These are phyloP conservation scores for Euphydryas editha DNA, from an alignment of 2,888 invertebrate genomes.

Conservation along the genomic window DNA sequence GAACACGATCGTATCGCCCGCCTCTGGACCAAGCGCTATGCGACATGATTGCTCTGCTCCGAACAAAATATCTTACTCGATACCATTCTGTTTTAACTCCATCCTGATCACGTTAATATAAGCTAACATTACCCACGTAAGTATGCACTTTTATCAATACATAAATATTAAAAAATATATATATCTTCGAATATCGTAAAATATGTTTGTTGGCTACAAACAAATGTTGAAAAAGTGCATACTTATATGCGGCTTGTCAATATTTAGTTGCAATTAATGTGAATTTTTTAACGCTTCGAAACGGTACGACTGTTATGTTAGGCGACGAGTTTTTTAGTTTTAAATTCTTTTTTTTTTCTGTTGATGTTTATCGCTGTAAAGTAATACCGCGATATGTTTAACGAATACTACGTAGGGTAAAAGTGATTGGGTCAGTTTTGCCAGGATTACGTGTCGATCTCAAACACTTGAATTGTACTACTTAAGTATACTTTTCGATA, in stretches of 20 bases:
- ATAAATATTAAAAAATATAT: constrained; percentile 4
- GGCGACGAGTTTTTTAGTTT: constrained; percentile 58
- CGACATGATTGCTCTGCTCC: constrained; percentile 90
- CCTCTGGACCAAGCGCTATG: constrained; percentile 99
- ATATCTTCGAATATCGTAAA: background rate
- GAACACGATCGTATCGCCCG: constrained; percentile 99
- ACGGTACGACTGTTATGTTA: constrained; percentile 64
- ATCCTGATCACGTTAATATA: constrained; percentile 54
- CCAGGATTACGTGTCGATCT: constrained; percentile 74
- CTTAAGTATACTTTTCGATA: constrained; percentile 41
- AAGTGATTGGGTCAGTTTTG: constrained; percentile 77
- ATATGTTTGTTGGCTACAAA: background rate
- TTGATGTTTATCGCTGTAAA: constrained; percentile 57
- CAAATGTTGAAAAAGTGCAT: constrained; percentile 49
- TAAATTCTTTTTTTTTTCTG: constrained; percentile 55
- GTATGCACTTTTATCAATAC: constrained; percentile 49
- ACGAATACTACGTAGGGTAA: constrained; percentile 44
- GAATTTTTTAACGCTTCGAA: constrained; percentile 63
- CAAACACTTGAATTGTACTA: constrained; percentile 67
- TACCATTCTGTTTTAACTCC: constrained; percentile 74
- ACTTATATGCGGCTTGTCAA: constrained; percentile 62
- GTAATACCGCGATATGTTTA: constrained; percentile 52
- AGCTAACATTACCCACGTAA: constrained; percentile 33
- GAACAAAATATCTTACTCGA: constrained; percentile 65
- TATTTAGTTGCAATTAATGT: constrained; percentile 75